Conservation (phyloP, 2,113 vertebrate genomes). For the Podiceps cristatus region DNA sequence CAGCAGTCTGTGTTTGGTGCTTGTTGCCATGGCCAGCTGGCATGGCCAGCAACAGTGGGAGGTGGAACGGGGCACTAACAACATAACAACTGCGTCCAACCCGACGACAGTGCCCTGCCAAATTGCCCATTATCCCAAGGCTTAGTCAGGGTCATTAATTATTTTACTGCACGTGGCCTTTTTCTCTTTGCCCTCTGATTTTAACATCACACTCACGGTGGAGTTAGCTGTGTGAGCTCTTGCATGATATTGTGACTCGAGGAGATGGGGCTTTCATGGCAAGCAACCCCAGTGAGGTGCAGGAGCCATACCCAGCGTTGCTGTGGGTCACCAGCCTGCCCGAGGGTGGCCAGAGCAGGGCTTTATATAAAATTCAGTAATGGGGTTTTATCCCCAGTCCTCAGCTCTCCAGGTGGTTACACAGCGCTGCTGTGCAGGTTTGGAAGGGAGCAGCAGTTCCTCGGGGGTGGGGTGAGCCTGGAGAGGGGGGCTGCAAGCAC, state of each 20-base stretch:
- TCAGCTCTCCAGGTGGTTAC: neutral
- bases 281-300: neutral
- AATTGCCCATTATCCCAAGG: neutral
- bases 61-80: neutral
- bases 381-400: neutral
- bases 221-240: rapidly evolving
- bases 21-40: neutral
- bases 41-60: rapidly evolving
- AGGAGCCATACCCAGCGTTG: neutral
- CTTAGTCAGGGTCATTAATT: neutral
- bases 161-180: neutral
- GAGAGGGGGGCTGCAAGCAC: neutral
- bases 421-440: neutral
- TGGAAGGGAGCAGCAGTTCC: neutral
- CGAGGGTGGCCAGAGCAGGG: neutral
- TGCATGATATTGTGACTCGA: neutral
- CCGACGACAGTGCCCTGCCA: neutral
- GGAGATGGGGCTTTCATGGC: neutral
- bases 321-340: neutral
- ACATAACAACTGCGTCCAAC: neutral
- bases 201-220: rapidly evolving
- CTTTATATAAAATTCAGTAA: neutral
- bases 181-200: neutral
- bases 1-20: neutral
- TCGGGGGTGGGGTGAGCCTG: rapidly evolving